phyloP scores from a whole-genome alignment of 2,113 vertebrate genomes.

The Eubucco bourcierii region DNA sequence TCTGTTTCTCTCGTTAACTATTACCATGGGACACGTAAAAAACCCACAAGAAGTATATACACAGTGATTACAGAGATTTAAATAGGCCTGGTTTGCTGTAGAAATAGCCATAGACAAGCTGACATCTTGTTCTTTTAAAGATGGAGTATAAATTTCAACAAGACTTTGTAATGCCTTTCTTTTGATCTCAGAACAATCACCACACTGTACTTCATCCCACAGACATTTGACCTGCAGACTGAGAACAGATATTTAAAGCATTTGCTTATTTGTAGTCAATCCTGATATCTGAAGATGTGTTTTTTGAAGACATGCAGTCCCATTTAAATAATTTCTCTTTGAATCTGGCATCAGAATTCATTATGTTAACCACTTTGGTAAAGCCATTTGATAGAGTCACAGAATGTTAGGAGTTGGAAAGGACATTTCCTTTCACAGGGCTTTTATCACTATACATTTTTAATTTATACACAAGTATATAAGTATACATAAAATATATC shows the following conservation, averaged over 20 bases:
- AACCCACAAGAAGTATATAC: not conserved
- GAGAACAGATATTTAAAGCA: not conserved
- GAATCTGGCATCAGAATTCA: not conserved
- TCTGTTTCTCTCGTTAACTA: constrained; percentile 56
- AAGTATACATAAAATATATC: too few species aligned
- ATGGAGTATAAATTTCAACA: not conserved
- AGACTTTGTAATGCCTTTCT: not conserved
- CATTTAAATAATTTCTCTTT: not conserved
- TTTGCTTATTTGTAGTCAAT: not conserved
- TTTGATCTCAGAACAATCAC: not conserved
- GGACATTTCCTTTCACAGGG: not conserved
- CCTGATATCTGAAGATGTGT: not conserved
- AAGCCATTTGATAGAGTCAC: not conserved
- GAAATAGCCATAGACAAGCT: not conserved
- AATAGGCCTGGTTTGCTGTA: not conserved
- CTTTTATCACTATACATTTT: not conserved
- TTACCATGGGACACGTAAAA: not conserved
- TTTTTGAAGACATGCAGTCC: not conserved
- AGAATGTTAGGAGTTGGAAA: too few species aligned
- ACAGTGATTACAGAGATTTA: not conserved
- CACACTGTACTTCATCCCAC: constrained; percentile 19
- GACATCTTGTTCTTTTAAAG: not conserved
- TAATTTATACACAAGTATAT: not conserved
- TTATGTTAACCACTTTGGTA: not conserved
- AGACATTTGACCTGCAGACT: not conserved